Percentiles rank a stretch among this genome's conserved stretches.
Conservation (phyloP, 2,113 vertebrate genomes). For the Malurus melanocephalus region DNA sequence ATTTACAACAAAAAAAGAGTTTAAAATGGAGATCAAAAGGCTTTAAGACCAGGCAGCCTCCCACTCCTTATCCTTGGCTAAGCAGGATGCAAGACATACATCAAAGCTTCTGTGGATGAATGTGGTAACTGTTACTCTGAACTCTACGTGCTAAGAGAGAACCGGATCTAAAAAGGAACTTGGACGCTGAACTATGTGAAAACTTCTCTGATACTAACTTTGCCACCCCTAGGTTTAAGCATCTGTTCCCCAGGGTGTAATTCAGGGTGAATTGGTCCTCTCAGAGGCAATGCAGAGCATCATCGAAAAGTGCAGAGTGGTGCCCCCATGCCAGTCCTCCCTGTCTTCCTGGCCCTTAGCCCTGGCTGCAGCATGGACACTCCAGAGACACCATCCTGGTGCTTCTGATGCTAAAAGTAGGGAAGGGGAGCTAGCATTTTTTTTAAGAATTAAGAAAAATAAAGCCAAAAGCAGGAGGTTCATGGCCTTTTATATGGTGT, state of each 20-base stretch:
- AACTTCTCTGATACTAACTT: not conserved
- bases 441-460: not conserved
- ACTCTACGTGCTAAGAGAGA: not conserved
- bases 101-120: constrained; percentile 10
- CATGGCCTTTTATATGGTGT: not conserved
- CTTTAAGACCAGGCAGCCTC: not conserved
- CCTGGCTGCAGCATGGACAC: fast-evolving
- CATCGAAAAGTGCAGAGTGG: fast-evolving
- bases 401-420: not conserved
- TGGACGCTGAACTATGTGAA: not conserved
- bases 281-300: not conserved
- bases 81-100: not conserved
- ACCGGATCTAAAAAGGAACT: not conserved
- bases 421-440: not conserved
- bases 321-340: fast-evolving
- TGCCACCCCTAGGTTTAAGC: not conserved
- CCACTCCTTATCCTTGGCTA: not conserved
- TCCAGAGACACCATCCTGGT: not conserved
- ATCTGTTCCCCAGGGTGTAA: not conserved
- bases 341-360: not conserved
- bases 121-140: not conserved
- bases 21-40: constrained; percentile 7
- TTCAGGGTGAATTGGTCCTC: not conserved
- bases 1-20: not conserved
- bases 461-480: not conserved